Conservation (phyloP, 2,888 invertebrate species). For the Sipunculus nudus region DNA sequence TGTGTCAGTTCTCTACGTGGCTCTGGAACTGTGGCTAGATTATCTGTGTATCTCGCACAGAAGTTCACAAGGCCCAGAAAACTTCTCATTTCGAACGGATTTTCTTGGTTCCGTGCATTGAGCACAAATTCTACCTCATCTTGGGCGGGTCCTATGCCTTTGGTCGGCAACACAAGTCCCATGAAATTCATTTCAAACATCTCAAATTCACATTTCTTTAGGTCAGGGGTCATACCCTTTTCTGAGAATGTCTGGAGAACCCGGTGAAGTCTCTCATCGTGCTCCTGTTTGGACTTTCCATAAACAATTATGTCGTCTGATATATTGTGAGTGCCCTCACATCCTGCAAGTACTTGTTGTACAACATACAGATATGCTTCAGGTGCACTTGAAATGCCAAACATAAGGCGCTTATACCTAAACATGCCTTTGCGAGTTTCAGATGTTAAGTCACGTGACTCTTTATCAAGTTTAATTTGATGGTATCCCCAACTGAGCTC, state of each 20-base stretch:
- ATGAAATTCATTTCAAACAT: conserved; percentile 2
- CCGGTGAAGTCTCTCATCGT: conserved; percentile 8
- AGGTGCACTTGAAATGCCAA: conserved; percentile 17
- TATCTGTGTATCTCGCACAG: neutral
- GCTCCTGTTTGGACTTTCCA: neutral
- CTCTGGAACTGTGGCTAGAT: neutral
- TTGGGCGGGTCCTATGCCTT: conserved; percentile 1
- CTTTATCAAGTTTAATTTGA: conserved; percentile 16
- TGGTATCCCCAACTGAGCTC: conserved; percentile 10
- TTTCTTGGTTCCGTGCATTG: conserved; percentile 41
- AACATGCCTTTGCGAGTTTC: conserved; percentile 5
- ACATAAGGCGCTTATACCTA: conserved; percentile 17
- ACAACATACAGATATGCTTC: conserved; percentile 20
- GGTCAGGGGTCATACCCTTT: conserved; percentile 4
- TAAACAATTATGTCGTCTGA: conserved; percentile 10
- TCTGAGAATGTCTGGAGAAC: conserved; percentile 19
- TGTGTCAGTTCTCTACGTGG: conserved; percentile 6
- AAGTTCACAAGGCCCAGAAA: conserved; percentile 42
- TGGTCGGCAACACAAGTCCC: conserved; percentile 15
- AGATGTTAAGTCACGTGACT: conserved; percentile 18
- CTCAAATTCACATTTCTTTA: conserved; percentile 1
- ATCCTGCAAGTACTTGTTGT: conserved; percentile 5
- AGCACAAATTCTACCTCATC: conserved; percentile 11
- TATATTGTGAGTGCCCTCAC: conserved; percentile 9
- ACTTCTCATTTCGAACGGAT: conserved; percentile 41